phyloP scores from a whole-genome alignment of 2,888 invertebrate species.

The Folsomia candida region DNA sequence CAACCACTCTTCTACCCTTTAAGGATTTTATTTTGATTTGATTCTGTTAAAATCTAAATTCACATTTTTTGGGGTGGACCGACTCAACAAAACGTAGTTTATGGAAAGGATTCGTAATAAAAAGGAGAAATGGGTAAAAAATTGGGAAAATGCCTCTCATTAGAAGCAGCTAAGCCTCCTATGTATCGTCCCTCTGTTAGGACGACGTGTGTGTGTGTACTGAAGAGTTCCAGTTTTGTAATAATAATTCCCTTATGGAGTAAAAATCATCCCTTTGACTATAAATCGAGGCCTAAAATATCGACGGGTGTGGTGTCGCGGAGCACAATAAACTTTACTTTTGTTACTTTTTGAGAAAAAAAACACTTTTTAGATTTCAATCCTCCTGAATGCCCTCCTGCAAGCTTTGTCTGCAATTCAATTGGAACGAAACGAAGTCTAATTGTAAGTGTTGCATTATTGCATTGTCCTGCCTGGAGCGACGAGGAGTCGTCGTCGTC shows the following conservation, averaged over 20 bases:
- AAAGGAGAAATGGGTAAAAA: constrained; percentile 2
- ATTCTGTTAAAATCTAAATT: not conserved
- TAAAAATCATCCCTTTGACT: constrained; percentile 3
- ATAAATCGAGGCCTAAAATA: not conserved
- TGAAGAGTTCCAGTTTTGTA: too few relatives aligned
- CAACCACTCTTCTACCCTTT: not conserved
- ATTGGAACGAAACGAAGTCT: not conserved
- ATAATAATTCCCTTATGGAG: not conserved
- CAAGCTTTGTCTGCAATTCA: not conserved
- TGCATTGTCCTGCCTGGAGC: too few relatives aligned
- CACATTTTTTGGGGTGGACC: not conserved
- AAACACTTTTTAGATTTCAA: not conserved
- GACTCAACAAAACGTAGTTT: not conserved
- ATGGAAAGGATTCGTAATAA: not conserved
- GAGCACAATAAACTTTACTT: not conserved
- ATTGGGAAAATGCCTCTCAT: constrained; percentile 1
- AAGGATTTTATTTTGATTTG: constrained; percentile 7
- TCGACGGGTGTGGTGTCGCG: not conserved
- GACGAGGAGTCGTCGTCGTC: too few relatives aligned
- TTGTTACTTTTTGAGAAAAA: constrained; percentile 1
- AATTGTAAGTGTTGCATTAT: not conserved
- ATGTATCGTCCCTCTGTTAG: not conserved
- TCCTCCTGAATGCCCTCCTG: not conserved
- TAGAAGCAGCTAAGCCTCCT: not conserved
- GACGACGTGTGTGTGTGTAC: too few relatives aligned